Evolutionary conservation across 2,113 vertebrate genomes (phyloP).

Genomic region (Hippocampus barbouri): DNA sequence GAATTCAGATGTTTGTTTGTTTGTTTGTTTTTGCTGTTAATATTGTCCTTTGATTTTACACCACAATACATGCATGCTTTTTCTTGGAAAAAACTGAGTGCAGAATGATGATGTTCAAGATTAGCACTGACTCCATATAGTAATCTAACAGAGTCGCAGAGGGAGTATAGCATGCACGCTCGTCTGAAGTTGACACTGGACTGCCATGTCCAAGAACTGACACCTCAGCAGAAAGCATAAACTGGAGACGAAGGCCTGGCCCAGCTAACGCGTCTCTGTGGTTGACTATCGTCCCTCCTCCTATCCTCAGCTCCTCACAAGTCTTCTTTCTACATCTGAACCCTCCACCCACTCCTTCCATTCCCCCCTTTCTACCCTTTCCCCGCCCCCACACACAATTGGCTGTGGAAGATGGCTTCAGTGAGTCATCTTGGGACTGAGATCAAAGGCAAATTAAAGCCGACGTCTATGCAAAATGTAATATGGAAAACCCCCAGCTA

Average conservation of each 20-base stretch:
- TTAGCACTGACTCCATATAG: not conserved
- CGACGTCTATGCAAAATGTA: slow-evolving; percentile 80
- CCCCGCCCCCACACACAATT: slow-evolving; percentile 45
- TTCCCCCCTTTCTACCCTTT: slow-evolving; percentile 2
- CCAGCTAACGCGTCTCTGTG: slow-evolving; percentile 38
- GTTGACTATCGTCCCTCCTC: slow-evolving; percentile 21
- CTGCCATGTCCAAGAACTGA: slow-evolving; percentile 3
- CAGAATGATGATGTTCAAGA: not conserved
- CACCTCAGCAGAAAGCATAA: slow-evolving; percentile 44
- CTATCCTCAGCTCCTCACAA: not conserved
- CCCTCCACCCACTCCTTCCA: slow-evolving; percentile 9
- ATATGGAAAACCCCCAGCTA: slow-evolving; percentile 76
- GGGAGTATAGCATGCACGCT: not conserved
- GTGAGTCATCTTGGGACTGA: slow-evolving; percentile 76
- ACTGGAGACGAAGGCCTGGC: slow-evolving; percentile 39
- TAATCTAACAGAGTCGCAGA: not conserved
- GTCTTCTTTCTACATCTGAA: slow-evolving; percentile 1
- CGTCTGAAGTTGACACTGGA: not conserved
- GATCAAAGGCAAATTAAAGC: slow-evolving; percentile 80
- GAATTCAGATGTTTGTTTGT: not conserved
- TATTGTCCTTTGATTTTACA: too few relatives aligned
- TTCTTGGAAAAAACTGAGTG: too few relatives aligned
- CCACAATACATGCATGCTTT: too few relatives aligned
- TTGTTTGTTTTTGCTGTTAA: not conserved
- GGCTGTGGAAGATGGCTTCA: slow-evolving; percentile 73